A percentile compares a stretch with the other conserved stretches of the same genome.
Conservation (phyloP, 2,888 invertebrate species). For the Chirona hameri region DNA sequence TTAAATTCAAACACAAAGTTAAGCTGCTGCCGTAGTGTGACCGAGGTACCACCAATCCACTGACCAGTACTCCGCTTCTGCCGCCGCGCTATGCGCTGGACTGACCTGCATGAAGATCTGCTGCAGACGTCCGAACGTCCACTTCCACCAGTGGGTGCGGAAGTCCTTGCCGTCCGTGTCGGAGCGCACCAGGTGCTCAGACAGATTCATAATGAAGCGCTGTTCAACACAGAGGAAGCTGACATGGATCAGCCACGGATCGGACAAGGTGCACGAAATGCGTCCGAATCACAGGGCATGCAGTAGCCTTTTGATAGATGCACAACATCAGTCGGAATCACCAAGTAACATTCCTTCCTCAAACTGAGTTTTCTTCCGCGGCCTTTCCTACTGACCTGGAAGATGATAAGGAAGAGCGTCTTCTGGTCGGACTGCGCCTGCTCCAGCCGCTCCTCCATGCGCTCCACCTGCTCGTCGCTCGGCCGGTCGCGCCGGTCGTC, state of each 20-base stretch:
- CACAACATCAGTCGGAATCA: too few relatives aligned
- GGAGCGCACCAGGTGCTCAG: slow-evolving; percentile 88
- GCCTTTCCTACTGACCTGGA: slow-evolving; percentile 64
- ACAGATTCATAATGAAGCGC: slow-evolving; percentile 95
- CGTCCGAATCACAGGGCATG: too few relatives aligned
- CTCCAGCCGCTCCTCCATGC: slow-evolving; percentile 93
- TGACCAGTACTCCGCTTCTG: too few relatives aligned
- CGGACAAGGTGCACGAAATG: too few relatives aligned
- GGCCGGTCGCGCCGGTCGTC: slow-evolving; percentile 53
- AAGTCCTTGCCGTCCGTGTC: slow-evolving; percentile 91
- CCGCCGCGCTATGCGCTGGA: slow-evolving; percentile 39
- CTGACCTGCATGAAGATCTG: slow-evolving; percentile 90
- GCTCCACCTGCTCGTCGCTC: slow-evolving; percentile 80
- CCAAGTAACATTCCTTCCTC: too few relatives aligned
- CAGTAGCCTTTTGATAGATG: too few relatives aligned
- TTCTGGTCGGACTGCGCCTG: slow-evolving; percentile 95
- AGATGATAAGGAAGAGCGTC: slow-evolving; percentile 92
- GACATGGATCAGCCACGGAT: too few relatives aligned
- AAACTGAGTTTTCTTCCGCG: too few relatives aligned
- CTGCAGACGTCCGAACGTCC: slow-evolving; percentile 89
- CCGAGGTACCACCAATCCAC: too few relatives aligned
- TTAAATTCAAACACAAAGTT: too few relatives aligned
- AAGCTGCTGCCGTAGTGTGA: too few relatives aligned
- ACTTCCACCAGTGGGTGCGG: slow-evolving; percentile 92
- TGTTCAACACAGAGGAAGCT: slow-evolving; percentile 43